Base-by-base conservation (phyloP, 2,113 vertebrate genomes). In the Cyprinodon variegatus region DNA sequence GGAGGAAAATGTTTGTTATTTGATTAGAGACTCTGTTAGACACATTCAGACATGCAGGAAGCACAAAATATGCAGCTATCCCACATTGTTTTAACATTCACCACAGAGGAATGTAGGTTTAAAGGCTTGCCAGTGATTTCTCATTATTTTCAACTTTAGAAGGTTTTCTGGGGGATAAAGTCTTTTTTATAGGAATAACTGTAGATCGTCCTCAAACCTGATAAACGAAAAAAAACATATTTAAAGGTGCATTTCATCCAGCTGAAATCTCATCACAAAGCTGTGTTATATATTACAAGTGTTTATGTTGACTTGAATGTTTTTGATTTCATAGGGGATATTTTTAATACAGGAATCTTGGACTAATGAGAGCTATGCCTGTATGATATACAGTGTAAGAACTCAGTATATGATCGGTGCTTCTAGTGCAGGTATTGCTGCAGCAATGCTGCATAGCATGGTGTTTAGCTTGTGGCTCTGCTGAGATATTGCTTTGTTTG, bases 11-110 rank as follows among this genome's bases (percentile, higher is more conserved):
- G 78, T 75, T 72, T 73, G 65, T 85, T 71, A 62, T 69, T 74
- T 79, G 82, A 88, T 90, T 85, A 85, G 64, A 78, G 77, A 68
- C 57, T 76, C 72, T 62, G 72, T 84, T 70, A 15, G 74, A 74
- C 13, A 37, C 76, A 74, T 72, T 81, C 70, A 67, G 65, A 78
- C 38, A 70, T 63, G 36, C 48, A 61, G 68, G 48, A 81, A 82
- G 81, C 69, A 66, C 60, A 59, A 60, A n/a, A 59, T 77, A 74
- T 86, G 69, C 65, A 75, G 65, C 72, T 61, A 48, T 74, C 20
- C 15, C 17, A 20, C 59, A 71, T 48, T 38, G 15, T 59, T 82
- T 29, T 60, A 70, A 43, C 57, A 50, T 78, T 67, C 5, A 68
- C 61, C 48, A n/a, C 4, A 38, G 41, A 7, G 66, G 60, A 29